A percentile compares a stretch with the other conserved stretches of the same genome.
Conservation (phyloP, 2,888 invertebrate genomes). For the Diaprepes abbreviatus region DNA sequence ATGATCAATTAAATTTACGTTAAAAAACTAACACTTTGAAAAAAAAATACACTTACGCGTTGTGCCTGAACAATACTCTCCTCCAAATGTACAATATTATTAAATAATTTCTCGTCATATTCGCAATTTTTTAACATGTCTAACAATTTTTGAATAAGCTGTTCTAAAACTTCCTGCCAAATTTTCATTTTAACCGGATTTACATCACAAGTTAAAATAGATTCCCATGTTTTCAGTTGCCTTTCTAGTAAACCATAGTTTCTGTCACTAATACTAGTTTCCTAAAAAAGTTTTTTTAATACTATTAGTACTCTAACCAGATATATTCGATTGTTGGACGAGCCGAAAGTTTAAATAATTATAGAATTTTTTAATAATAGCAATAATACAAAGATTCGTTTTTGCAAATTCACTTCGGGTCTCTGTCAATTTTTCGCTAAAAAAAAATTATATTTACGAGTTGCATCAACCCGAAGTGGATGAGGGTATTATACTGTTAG, state of each 20-base stretch:
- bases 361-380: too few relatives aligned
- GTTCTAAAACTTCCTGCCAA: conserved; percentile 57
- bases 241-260: conserved; percentile 21
- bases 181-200: conserved; percentile 60
- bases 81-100: conserved; percentile 58
- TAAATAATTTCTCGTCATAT: conserved; percentile 53
- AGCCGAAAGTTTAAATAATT: too few relatives aligned
- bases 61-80: conserved; percentile 58
- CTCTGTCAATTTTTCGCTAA: too few relatives aligned
- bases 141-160: conserved; percentile 56
- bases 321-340: too few relatives aligned
- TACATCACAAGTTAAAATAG: conserved; percentile 59
- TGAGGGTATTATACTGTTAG: too few relatives aligned
- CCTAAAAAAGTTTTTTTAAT: too few relatives aligned
- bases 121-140: conserved; percentile 50
- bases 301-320: too few relatives aligned
- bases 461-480: too few relatives aligned
- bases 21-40: not conserved
- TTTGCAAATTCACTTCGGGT: too few relatives aligned
- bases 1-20: conserved; percentile 9
- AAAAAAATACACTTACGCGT: conserved; percentile 56
- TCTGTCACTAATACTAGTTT: conserved; percentile 11
- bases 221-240: conserved; percentile 59
- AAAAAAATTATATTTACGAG: too few relatives aligned
- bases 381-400: too few relatives aligned